Percentiles rank a stretch among this genome's conserved stretches.
Conservation (phyloP, 2,113 vertebrate genomes). For the Ctenomys sociabilis region DNA sequence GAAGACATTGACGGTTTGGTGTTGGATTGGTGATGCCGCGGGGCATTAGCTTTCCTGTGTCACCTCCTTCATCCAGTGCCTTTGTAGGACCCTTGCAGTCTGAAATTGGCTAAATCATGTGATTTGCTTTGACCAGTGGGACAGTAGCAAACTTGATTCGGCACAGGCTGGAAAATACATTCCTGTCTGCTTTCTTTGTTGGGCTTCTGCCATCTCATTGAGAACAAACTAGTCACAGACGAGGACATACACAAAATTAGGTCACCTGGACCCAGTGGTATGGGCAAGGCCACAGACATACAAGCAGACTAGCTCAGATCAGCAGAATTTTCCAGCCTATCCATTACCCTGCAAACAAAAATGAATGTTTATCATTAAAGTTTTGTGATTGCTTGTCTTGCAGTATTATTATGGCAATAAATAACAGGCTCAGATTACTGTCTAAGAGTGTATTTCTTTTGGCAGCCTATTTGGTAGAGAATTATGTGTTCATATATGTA, state of each 20-base stretch:
- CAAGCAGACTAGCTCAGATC: neutral
- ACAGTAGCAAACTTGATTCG: neutral
- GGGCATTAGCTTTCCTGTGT: neutral
- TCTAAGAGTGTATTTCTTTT: constrained; percentile 52
- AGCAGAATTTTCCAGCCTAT: neutral
- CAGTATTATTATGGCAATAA: constrained; percentile 29
- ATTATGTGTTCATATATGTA: constrained; percentile 40
- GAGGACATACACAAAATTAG: neutral
- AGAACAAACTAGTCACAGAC: neutral
- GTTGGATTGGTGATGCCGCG: neutral
- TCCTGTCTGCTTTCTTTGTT: neutral
- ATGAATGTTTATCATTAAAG: neutral
- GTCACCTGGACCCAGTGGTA: neutral
- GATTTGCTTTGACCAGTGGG: neutral
- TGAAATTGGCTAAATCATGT: neutral
- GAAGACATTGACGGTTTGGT: neutral
- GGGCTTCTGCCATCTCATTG: neutral
- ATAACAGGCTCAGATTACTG: constrained; percentile 3
- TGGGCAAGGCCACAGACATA: neutral
- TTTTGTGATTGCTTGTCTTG: constrained; percentile 36
- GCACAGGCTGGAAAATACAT: neutral
- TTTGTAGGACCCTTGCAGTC: neutral
- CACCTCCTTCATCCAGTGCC: neutral
- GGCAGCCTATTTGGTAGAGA: constrained; percentile 49
- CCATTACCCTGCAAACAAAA: neutral